Base-by-base conservation (phyloP, 2,888 invertebrate genomes). In the Tribolium freemani region DNA sequence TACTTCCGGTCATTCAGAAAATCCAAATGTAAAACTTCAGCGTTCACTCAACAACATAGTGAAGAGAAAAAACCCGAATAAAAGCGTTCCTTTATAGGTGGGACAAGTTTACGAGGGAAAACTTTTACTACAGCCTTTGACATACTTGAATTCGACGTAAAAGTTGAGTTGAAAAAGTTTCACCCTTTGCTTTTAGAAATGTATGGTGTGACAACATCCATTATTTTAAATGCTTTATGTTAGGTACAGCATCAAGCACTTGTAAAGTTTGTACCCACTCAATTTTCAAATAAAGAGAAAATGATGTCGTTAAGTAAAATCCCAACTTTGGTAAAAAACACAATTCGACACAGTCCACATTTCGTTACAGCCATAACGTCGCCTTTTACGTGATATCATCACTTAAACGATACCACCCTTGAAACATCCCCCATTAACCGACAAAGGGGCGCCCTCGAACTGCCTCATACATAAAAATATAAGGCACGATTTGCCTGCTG, bases 401-500 rank as follows among this genome's bases (percentile, higher is more conserved):
- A 60, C 60, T 60, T 60, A 63, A 63, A 63, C 20, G 63, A 63
- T 38, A 48, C 48, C 50, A n/a, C 50, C 31, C 38, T 8, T 44
- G 44, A 13, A 57, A 57, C 44, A 57, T 57, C 16, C 20, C 26
- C 63, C 50, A 63, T 63, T 63, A 63, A 63, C 10, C 38, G 63
- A 10, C 63, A 38, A 51, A 50, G 50, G 50, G 51, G 63, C 38
- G 63, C 51, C 38, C 63, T 16, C 8, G 9, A 51, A 63, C 26
- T 30, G 61, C 30, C 50, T 63, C 63, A 50, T 63, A 63, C 63
- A 63, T 63, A 63, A 63, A 63, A 63, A 63, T 63, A 63, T 50
- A 50, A 50, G 31, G 10, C 45, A 10, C 50, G 48, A 63, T 63
- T 63, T 63, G 63, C 50, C 30, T 50, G 16, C 16, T 44, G 57